Evolutionary conservation across 1,140 invertebrate species (phyloP).

Genomic region (Atta colombica): DNA sequence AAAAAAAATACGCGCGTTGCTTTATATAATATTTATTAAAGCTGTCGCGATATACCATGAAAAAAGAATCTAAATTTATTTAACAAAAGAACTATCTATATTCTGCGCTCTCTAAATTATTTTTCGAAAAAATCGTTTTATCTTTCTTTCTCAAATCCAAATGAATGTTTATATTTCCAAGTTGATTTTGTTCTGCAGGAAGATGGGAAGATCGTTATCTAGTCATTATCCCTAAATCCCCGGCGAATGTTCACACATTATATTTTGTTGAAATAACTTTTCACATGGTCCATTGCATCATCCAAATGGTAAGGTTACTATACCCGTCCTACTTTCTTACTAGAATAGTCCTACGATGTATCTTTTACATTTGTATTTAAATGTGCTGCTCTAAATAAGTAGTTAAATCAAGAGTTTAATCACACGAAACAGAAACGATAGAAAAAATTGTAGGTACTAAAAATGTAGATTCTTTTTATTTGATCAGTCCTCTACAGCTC

Average conservation of each 20-base stretch:
- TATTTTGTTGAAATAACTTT: slow-evolving; percentile 37
- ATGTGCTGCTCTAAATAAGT: not conserved
- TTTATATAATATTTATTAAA: slow-evolving; percentile 25
- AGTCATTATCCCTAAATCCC: slow-evolving; percentile 16
- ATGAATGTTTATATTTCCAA: not conserved
- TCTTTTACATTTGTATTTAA: slow-evolving; percentile 10
- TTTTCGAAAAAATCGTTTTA: slow-evolving; percentile 6
- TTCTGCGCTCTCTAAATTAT: not conserved
- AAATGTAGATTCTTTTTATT: slow-evolving; percentile 1
- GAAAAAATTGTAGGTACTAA: not conserved
- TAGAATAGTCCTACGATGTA: slow-evolving; percentile 22
- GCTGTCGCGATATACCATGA: not conserved
- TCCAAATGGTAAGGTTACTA: slow-evolving; percentile 6
- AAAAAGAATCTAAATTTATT: slow-evolving; percentile 4
- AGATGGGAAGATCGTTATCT: not conserved
- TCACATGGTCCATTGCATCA: slow-evolving; percentile 2
- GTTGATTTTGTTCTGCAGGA: not conserved
- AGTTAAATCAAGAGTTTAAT: not conserved
- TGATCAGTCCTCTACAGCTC: not conserved
- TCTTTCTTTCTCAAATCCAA: not conserved
- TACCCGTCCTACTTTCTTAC: slow-evolving; percentile 14
- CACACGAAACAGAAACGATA: not conserved
- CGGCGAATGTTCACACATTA: not conserved
- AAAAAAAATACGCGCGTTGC: not conserved
- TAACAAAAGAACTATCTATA: not conserved